Evolutionary conservation across 2,113 vertebrate genomes (phyloP), one percentile per base, ranked within the genome.

Genomic region (Sakesphorus luctuosus): DNA sequence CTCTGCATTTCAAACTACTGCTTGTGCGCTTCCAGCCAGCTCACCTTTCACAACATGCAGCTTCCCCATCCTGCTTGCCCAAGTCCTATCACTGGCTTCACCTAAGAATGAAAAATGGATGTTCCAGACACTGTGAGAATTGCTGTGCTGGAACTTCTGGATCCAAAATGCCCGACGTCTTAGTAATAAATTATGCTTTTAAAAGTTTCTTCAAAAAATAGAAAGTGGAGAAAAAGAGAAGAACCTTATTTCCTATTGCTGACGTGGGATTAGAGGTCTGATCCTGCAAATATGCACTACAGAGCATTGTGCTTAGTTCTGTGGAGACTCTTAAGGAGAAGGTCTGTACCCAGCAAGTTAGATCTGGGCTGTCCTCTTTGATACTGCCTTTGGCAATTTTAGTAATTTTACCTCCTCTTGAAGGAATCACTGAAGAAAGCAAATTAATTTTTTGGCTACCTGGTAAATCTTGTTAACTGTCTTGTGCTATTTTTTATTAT

Each of bases 161-260:
- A 55, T 43, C 44, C 47, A 79, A 63, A 84, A 44, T 4, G 0
- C 0, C 2, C 9, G 52, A 66, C 62, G 53, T 13, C 69, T 73
- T 46, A 35, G 28, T 16, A 66, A 53, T 50, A 84, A 83, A 46
- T 16, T 10, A 61, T 0, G 15, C 17, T 58, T 80, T 47, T 18
- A 18, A 80, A 73, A 74, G 68, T 11, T 5, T 67, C 40, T 68
- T 47, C 29, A 23, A 67, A 77, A 59, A 67, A 47, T 16, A 14
- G 9, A 6, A 86, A 87, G 74, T 26, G 49, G 29, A 2, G 13
- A 5, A 63, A 65, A 76, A 74, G 38, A 88, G 38, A 76, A 84
- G n/a, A 83, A 55, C 20, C 21, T 38, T 18, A 19, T 79, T 85
- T 94, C 38, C 84, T 95, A 67, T 71, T 86, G 90, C 95, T 86